These are phyloP conservation scores for Hippocampus mohnikei DNA, from an alignment of 2,113 vertebrate species.

Conservation along the genomic window DNA sequence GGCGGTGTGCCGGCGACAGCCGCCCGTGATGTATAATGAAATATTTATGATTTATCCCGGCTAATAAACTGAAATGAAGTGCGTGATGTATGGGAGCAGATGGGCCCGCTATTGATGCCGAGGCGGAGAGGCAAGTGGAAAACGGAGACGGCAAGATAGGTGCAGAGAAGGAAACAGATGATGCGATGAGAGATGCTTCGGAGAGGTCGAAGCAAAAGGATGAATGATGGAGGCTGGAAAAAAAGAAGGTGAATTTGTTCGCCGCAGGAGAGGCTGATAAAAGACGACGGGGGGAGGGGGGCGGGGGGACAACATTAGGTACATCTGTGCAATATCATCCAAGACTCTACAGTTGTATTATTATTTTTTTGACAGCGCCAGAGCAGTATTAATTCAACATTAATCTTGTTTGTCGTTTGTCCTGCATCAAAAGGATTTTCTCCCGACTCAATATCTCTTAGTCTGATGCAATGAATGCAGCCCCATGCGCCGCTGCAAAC, in stretches of 20 bases:
- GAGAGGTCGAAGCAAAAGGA: conserved; percentile 14
- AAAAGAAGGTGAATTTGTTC: conserved; percentile 26
- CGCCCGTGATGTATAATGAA: conserved; percentile 83
- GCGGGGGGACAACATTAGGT: not conserved
- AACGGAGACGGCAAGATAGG: conserved; percentile 54
- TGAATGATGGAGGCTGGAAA: conserved; percentile 27
- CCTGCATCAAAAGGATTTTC: too few species aligned
- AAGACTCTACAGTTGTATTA: not conserved
- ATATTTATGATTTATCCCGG: conserved; percentile 95
- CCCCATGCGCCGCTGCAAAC: too few species aligned
- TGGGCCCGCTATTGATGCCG: conserved; percentile 78
- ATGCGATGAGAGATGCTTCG: conserved; percentile 55
- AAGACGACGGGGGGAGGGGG: not conserved
- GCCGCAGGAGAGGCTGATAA: conserved; percentile 2
- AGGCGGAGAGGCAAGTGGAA: conserved; percentile 59
- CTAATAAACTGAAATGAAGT: conserved; percentile 92
- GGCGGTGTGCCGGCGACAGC: conserved; percentile 76
- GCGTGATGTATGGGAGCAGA: conserved; percentile 87
- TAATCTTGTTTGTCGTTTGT: too few species aligned
- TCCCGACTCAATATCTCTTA: too few species aligned
- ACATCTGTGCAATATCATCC: not conserved
- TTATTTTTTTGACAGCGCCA: not conserved
- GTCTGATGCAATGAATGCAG: too few species aligned
- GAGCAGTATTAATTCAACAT: too few species aligned
- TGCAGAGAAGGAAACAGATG: conserved; percentile 48